A percentile compares a stretch with the other conserved stretches of the same genome.
phyloP scores from a whole-genome alignment of 2,797 vertebrate species.

The Clarias pachynema region DNA sequence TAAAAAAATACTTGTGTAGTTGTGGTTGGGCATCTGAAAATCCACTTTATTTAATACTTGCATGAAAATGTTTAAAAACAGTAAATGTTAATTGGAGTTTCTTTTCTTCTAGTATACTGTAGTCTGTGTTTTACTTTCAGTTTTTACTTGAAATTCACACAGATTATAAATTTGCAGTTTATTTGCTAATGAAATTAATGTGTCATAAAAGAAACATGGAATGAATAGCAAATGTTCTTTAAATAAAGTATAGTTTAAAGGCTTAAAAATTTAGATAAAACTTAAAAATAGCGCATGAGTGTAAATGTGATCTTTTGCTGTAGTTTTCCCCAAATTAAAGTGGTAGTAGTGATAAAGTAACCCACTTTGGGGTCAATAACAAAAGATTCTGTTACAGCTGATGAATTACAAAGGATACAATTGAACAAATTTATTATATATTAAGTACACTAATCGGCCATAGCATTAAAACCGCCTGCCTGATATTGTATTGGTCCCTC shows the following conservation, averaged over 20 bases:
- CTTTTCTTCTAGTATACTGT: background rate
- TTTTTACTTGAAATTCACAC: background rate
- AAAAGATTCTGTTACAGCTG: background rate
- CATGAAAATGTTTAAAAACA: background rate
- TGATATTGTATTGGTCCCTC: no score
- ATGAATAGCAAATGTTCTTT: background rate
- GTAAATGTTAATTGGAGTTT: background rate
- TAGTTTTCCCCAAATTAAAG: constrained; percentile 1
- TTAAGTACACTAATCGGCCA: background rate
- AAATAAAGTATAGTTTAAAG: background rate
- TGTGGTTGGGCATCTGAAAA: background rate
- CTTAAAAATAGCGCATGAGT: background rate
- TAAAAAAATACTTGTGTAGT: background rate
- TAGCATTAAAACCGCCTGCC: no score
- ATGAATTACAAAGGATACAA: background rate
- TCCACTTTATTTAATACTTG: background rate
- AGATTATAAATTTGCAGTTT: background rate
- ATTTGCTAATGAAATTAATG: background rate
- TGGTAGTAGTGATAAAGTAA: background rate
- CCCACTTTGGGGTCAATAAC: background rate
- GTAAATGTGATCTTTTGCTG: background rate
- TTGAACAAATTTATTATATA: background rate
- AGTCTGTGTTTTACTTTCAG: background rate
- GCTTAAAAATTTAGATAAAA: background rate
- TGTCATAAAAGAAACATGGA: background rate